Evolutionary conservation across 2,113 vertebrate species (phyloP).

Genomic region (Calonectris borealis): DNA sequence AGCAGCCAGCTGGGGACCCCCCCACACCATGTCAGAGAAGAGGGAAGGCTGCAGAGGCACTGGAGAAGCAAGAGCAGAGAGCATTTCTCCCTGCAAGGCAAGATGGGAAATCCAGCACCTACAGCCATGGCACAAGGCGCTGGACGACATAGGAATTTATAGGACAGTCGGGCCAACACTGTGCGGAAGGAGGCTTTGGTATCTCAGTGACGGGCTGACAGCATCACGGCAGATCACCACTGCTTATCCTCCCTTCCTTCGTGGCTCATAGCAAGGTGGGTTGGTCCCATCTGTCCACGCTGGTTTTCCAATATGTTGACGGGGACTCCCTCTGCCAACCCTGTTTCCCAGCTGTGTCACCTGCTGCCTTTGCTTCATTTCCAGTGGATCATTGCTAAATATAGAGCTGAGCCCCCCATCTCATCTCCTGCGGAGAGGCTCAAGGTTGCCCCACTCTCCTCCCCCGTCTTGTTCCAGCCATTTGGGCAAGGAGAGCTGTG

Average conservation of each 20-base stretch:
- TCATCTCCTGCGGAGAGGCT: neutral
- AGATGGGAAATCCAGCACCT: neutral
- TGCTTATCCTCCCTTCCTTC: neutral
- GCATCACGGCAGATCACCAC: neutral
- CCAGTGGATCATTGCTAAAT: neutral
- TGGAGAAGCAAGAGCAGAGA: neutral
- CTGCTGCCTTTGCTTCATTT: neutral
- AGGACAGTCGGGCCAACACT: neutral
- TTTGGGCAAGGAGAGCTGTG: neutral
- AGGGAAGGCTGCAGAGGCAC: neutral
- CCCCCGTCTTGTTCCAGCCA: accelerated
- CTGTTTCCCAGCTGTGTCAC: neutral
- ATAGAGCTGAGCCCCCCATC: neutral
- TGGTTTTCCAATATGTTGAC: neutral
- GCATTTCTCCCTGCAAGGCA: neutral
- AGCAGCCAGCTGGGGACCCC: neutral
- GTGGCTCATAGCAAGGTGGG: neutral
- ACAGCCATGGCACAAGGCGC: neutral
- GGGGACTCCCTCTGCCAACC: neutral
- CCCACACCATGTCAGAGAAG: neutral
- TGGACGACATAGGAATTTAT: neutral
- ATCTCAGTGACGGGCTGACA: neutral
- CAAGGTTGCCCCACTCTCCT: neutral
- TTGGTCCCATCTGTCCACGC: neutral
- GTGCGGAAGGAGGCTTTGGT: neutral